Base-by-base conservation (phyloP, 2,113 vertebrate species). In the Cavia aperea region DNA sequence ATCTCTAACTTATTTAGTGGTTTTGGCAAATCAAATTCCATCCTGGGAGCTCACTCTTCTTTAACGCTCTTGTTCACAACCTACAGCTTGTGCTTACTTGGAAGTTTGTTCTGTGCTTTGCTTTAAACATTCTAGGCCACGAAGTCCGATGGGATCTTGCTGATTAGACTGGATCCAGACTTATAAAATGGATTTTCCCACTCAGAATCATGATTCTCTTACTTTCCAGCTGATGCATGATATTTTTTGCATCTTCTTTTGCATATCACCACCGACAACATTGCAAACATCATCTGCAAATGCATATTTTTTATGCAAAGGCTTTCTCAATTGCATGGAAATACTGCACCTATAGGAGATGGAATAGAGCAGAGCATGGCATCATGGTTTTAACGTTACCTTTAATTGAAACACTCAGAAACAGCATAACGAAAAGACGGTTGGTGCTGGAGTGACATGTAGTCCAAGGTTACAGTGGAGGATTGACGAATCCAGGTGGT, bases 131-230 rank as follows among this genome's bases (percentile, higher is more conserved):
- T 39, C 66, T 54, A 58, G 66, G 33, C 36, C 33, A 2, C 0
- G 7, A 1, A 8, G 7, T 66, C 60, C 54, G 2, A 7, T 26
- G 46, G 1, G 2, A 16, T 24, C 0, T 0, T 1, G 2, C 18
- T 31, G n/a, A 31, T 23, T 24, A 65, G 15, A 46, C 21, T 63
- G 12, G 5, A 56, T 60, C 39, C 56, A 68, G 21, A 18, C 9
- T 68, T 5, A 21, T 39, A 58, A 29, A 29, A 16, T 4, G 13
- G 12, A 2, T 4, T n/a, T 36, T 70, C 54, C 49, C 23, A 62
- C 56, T 56, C 36, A 23, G 31, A 54, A 49, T 10, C 54, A 33
- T 0, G 31, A 29, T 63, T 72, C 2, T 8, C 82, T 81, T 43
- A 39, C 36, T 14, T 75, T 31, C n/a, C 60, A 82, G 7, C 1